phyloP scores from a whole-genome alignment of 2,888 invertebrate genomes.

The Meiosimyza decipiens region DNA sequence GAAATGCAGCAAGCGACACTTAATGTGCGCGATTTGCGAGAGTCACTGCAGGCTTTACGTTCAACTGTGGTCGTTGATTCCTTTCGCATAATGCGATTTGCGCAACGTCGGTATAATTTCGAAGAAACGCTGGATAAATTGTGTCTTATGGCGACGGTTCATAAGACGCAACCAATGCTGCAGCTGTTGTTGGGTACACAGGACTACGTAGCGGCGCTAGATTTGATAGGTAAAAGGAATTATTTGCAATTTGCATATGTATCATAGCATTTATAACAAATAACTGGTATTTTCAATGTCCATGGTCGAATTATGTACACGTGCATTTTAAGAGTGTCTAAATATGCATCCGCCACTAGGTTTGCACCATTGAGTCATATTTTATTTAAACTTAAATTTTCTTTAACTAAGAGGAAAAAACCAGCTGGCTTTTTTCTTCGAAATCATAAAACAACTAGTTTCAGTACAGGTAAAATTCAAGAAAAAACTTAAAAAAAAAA shows the following conservation, averaged over 20 bases:
- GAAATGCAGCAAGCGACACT: constrained; percentile 87
- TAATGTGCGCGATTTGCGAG: constrained; percentile 79
- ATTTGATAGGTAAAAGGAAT: constrained; percentile 78
- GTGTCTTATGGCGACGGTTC: constrained; percentile 92
- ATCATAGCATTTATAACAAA: neutral
- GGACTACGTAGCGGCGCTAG: constrained; percentile 97
- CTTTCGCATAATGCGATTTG: constrained; percentile 79
- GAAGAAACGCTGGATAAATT: constrained; percentile 78
- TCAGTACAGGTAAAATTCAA: too few relatives aligned
- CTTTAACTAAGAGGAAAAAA: too few relatives aligned
- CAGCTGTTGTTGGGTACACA: constrained; percentile 93
- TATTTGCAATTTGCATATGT: neutral
- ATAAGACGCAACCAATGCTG: constrained; percentile 98
- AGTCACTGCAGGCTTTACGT: constrained; percentile 83
- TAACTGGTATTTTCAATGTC: neutral
- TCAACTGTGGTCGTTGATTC: constrained; percentile 82
- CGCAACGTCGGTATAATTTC: constrained; percentile 75
- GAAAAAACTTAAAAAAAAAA: too few relatives aligned
- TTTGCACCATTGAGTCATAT: too few relatives aligned
- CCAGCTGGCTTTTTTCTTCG: too few relatives aligned
- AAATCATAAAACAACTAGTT: too few relatives aligned
- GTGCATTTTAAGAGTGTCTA: too few relatives aligned
- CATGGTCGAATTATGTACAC: neutral
- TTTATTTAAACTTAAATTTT: too few relatives aligned
- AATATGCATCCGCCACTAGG: too few relatives aligned